Evolutionary conservation across 2,113 vertebrate species (phyloP), one percentile per base, ranked within the genome.

Genomic region (Alligator mississippiensis): DNA sequence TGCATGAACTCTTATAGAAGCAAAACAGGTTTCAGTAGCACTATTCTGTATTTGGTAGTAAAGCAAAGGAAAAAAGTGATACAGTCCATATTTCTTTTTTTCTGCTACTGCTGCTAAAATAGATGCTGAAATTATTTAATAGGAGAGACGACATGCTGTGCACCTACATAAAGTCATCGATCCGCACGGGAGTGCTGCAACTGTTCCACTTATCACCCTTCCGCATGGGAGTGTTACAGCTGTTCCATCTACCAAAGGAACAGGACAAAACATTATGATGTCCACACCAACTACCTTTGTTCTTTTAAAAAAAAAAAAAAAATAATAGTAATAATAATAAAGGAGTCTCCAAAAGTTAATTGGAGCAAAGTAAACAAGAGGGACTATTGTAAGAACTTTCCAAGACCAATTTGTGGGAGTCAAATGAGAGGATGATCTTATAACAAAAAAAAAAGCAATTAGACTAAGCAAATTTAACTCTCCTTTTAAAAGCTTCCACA

Each of bases 111-210:
- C 93, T 94, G 88, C 92, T 77, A 1, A 3, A 61, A 91, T 70
- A 3, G 86, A 85, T 30, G 9, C 83, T 80, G 77, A 80, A 15
- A 2, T 55, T 93, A 47, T 28, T 21, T 30, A 68, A 4, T 11
- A 91, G 18, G 1, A 18, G 66, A 61, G 88, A 57, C 74, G 72
- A 75, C 30, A 66, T 0, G 5, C 14, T 76, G 25, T 83, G 95
- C 98, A 99, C 99, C 97, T 99, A 99, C 99, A 99, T 98, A 98
- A 99, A 99, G 94, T 99, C 99, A 98, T 97, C 98, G 96, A 98
- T 99, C 98, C 98, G 97, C 97, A 98, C 89, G 85, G 99, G 99
- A 81, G 99, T 99, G 98, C 98, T 98, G 98, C 98, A 98, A 98
- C 89, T 98, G 98, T 98, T 99, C 99, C 99, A 99, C 98, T 98